These are phyloP conservation scores for Drosophila sordidula DNA, from an alignment of 2,888 invertebrate species.

Conservation along the genomic window DNA sequence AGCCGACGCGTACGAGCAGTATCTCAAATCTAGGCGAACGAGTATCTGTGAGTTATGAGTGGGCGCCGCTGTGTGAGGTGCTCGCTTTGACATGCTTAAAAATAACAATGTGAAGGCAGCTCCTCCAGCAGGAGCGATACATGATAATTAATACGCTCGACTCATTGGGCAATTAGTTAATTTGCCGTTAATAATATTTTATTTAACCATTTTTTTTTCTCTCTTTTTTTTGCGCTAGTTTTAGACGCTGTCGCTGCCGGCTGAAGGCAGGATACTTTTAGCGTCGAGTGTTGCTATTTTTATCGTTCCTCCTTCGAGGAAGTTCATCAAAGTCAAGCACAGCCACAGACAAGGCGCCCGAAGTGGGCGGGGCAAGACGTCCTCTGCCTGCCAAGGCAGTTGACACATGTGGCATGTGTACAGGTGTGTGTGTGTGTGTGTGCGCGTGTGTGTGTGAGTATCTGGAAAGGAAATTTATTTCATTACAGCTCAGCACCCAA, in stretches of 20 bases:
- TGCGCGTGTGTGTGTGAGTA: slow-evolving; percentile 25
- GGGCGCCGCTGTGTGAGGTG: slow-evolving; percentile 31
- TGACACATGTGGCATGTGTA: slow-evolving; percentile 49
- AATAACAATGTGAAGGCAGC: slow-evolving; percentile 54
- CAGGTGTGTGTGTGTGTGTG: slow-evolving; percentile 1
- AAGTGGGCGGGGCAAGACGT: background rate
- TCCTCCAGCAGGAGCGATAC: slow-evolving; percentile 23
- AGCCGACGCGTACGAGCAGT: slow-evolving; percentile 46
- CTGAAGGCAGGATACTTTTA: slow-evolving; percentile 26
- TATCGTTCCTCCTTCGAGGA: slow-evolving; percentile 46
- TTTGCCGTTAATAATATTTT: slow-evolving; percentile 83
- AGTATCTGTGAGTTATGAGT: slow-evolving; percentile 22
- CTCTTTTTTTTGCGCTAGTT: no score
- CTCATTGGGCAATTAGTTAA: slow-evolving; percentile 84
- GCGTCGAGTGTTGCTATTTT: slow-evolving; percentile 48
- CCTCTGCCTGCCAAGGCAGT: slow-evolving; percentile 53
- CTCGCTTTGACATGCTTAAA: slow-evolving; percentile 69
- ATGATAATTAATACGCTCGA: slow-evolving; percentile 57
- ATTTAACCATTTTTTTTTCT: no score
- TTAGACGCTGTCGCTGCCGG: slow-evolving; percentile 27
- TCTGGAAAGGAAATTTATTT: slow-evolving; percentile 68
- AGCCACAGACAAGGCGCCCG: slow-evolving; percentile 23
- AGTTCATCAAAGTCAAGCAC: slow-evolving; percentile 67
- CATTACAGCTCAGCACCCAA: slow-evolving; percentile 74
- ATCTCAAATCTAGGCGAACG: slow-evolving; percentile 61